A percentile compares a stretch with the other conserved stretches of the same genome.
phyloP scores from a whole-genome alignment of 2,888 invertebrate species.

The Stictocephala bisonia region DNA sequence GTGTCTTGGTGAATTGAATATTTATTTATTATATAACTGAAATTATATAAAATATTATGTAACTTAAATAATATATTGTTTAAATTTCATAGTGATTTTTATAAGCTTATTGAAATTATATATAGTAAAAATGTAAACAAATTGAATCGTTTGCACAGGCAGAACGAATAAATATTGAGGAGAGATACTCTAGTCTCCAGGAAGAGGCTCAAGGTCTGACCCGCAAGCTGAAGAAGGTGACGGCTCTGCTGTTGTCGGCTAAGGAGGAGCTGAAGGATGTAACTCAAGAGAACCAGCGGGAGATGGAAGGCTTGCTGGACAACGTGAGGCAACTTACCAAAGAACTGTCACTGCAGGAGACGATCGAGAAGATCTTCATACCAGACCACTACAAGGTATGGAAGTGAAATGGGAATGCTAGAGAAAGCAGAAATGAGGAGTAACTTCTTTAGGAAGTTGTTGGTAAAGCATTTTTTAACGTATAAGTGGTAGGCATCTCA shows the following conservation, averaged over 20 bases:
- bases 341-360: constrained; percentile 90
- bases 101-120: background rate
- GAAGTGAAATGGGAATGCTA: constrained; percentile 27
- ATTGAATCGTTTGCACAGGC: constrained; percentile 68
- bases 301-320: constrained; percentile 96
- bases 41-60: constrained; percentile 16
- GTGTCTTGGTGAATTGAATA: constrained; percentile 42
- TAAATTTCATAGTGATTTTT: background rate
- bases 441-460: too few relatives aligned
- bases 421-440: too few relatives aligned
- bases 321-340: constrained; percentile 90
- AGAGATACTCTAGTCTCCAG: constrained; percentile 92
- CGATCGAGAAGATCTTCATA: constrained; percentile 93
- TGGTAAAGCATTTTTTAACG: too few relatives aligned
- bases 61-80: too few relatives aligned
- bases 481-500: too few relatives aligned
- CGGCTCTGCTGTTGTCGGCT: constrained; percentile 86
- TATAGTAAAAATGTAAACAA: background rate
- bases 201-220: constrained; percentile 95
- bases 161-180: constrained; percentile 92
- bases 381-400: constrained; percentile 91
- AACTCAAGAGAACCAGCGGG: constrained; percentile 94
- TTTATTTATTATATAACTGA: constrained; percentile 5
- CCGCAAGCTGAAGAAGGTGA: constrained; percentile 90
- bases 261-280: constrained; percentile 88